Percentiles rank a stretch among this genome's conserved stretches.
Conservation (phyloP, 2,797 vertebrate species). For the Zalophus californianus region DNA sequence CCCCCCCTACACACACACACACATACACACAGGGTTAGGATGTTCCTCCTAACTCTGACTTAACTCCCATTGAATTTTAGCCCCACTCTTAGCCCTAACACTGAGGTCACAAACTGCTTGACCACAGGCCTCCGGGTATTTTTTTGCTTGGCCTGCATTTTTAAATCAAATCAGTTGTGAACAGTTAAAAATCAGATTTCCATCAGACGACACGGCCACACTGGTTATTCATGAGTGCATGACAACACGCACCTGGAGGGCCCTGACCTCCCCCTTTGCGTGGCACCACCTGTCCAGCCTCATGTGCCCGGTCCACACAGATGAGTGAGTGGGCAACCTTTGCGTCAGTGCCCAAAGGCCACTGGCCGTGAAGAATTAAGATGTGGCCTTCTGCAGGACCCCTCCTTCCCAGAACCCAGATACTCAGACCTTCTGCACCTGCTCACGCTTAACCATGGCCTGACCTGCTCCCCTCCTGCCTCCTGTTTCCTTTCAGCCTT, state of each 20-base stretch:
- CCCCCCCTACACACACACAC: too few relatives aligned
- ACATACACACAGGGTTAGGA: not conserved
- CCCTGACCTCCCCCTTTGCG: not conserved
- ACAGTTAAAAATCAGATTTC: slow-evolving; percentile 10
- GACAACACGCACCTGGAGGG: too few relatives aligned
- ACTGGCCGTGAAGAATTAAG: not conserved
- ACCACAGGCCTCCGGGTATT: not conserved
- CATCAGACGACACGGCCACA: not conserved
- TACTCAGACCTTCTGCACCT: not conserved
- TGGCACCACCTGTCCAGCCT: not conserved
- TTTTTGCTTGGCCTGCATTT: not conserved
- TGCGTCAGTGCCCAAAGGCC: not conserved
- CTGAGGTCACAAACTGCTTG: not conserved
- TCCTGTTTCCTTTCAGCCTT: not conserved
- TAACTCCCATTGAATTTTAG: not conserved
- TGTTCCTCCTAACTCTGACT: not conserved
- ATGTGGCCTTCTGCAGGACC: not conserved
- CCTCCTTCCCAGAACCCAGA: not conserved
- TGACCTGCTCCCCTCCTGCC: rapidly evolving
- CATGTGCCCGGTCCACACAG: not conserved
- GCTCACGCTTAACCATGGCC: not conserved
- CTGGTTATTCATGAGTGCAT: rapidly evolving
- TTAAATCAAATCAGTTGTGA: not conserved
- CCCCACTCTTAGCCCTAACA: not conserved
- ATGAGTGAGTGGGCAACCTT: not conserved